These are phyloP conservation scores for Drosophila picticornis DNA, from an alignment of 2,888 invertebrate genomes.

Conservation along the genomic window DNA sequence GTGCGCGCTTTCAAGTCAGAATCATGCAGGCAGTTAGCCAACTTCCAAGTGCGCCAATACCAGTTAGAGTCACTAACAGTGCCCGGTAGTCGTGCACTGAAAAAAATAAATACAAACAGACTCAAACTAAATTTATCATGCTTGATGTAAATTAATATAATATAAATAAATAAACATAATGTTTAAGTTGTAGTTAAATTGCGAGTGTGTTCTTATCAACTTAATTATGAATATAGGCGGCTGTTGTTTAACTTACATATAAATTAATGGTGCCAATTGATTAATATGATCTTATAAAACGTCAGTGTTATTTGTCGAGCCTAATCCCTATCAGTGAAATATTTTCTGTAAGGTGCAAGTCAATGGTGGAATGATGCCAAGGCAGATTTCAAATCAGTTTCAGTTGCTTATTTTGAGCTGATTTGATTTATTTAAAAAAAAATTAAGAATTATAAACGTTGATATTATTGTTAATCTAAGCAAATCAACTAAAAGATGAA, in stretches of 20 bases:
- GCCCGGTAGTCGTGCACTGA: conserved; percentile 54
- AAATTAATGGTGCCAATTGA: neutral
- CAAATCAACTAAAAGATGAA: neutral
- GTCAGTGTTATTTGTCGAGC: neutral
- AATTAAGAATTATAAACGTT: fast-evolving
- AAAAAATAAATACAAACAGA: neutral
- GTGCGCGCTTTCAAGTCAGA: conserved; percentile 72
- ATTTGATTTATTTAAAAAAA: neutral
- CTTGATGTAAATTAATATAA: neutral
- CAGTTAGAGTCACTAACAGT: conserved; percentile 14
- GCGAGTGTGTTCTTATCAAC: neutral
- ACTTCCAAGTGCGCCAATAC: conserved; percentile 25
- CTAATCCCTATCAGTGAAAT: neutral
- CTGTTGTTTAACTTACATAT: neutral
- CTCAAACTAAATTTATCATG: neutral
- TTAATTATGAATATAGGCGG: neutral
- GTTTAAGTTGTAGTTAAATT: neutral
- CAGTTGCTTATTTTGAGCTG: neutral
- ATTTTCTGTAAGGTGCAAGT: neutral
- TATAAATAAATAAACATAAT: neutral
- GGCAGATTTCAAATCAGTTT: neutral
- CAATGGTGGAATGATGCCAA: neutral
- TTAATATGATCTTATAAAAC: neutral
- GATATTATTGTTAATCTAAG: too few species aligned
- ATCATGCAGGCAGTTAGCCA: conserved; percentile 56